These are phyloP conservation scores for Cassiopea andromeda DNA, from an alignment of 30 jellyfish, hydroid and myxozoan species.

Conservation along the genomic window DNA sequence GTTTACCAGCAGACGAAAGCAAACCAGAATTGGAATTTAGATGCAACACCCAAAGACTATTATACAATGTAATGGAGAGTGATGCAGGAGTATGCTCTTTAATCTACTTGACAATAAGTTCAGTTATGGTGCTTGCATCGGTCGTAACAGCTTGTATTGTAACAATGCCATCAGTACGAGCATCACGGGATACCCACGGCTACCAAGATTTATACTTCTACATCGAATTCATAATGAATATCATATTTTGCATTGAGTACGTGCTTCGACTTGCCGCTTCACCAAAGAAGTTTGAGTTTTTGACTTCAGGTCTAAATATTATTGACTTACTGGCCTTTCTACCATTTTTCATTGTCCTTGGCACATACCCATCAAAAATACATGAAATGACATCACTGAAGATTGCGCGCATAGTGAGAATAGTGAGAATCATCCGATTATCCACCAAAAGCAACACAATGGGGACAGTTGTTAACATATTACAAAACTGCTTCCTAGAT, in stretches of 20 bases:
- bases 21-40: neutral
- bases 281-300: slow-evolving; percentile 50
- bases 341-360: slow-evolving; percentile 52
- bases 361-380: slow-evolving; percentile 18
- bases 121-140: slow-evolving; percentile 33
- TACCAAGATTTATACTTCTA: slow-evolving; percentile 28
- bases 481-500: slow-evolving; percentile 54
- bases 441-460: slow-evolving; percentile 44
- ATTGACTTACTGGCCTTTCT: slow-evolving; percentile 65
- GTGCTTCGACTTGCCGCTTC: slow-evolving; percentile 29
- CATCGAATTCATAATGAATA: slow-evolving; percentile 27
- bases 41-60: slow-evolving; percentile 16
- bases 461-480: slow-evolving; percentile 46
- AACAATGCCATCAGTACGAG: slow-evolving; percentile 45
- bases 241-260: slow-evolving; percentile 54
- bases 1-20: slow-evolving; percentile 7
- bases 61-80: slow-evolving; percentile 32
- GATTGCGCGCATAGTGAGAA: slow-evolving; percentile 54
- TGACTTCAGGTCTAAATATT: slow-evolving; percentile 33
- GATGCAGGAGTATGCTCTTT: slow-evolving; percentile 2
- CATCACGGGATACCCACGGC: neutral
- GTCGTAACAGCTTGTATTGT: slow-evolving; percentile 38
- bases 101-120: neutral
- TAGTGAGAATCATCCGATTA: slow-evolving; percentile 62
- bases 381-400: slow-evolving; percentile 45